A percentile compares a stretch with the other conserved stretches of the same genome.
phyloP scores from a whole-genome alignment of 2,797 vertebrate genomes.

The Aselliscus stoliczkanus region DNA sequence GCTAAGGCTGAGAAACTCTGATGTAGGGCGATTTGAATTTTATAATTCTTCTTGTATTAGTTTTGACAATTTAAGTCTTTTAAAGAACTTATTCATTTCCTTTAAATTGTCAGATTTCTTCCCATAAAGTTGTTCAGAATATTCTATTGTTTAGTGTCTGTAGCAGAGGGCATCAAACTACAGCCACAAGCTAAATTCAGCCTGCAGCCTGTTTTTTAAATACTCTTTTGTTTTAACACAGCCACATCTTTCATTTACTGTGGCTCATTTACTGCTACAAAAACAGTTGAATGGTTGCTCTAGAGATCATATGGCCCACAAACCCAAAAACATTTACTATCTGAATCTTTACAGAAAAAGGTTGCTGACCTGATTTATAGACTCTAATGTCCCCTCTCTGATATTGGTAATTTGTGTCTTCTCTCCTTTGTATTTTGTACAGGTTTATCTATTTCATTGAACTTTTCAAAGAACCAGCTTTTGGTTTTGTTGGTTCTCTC shows the following conservation, averaged over 20 bases:
- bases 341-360: neutral
- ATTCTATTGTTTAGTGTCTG: neutral
- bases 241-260: neutral
- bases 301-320: neutral
- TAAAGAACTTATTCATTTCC: neutral
- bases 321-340: neutral
- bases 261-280: neutral
- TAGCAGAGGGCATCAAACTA: neutral
- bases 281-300: neutral
- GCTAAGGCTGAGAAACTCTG: neutral
- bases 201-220: neutral
- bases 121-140: neutral
- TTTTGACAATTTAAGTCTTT: slow-evolving; percentile 5
- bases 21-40: neutral
- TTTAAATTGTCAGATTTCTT: neutral
- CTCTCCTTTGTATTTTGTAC: neutral
- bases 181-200: neutral
- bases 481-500: neutral
- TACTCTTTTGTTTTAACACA: neutral
- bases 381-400: neutral
- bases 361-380: neutral
- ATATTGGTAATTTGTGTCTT: neutral
- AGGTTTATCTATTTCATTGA: neutral
- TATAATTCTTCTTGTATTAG: neutral
- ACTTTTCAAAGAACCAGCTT: neutral